Percentiles rank a stretch among this genome's conserved stretches.
Conservation (phyloP, 1,140 invertebrate species). For the Eumeta japonica region DNA sequence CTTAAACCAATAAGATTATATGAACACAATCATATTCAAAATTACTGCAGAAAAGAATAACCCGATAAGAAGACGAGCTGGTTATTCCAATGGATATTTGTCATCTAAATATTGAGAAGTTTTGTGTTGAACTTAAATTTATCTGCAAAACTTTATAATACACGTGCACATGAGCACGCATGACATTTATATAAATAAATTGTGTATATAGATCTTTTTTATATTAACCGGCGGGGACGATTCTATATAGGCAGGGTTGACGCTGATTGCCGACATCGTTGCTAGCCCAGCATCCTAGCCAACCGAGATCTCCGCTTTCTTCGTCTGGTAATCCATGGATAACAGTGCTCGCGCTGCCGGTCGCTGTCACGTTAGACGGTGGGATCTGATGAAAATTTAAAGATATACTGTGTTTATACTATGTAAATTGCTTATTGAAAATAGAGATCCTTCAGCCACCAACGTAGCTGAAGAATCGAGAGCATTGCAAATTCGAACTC, state of each 20-base stretch:
- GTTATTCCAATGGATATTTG: no score
- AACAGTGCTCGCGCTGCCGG: slow-evolving; percentile 65
- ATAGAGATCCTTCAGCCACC: neutral
- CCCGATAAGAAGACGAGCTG: no score
- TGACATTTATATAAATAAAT: slow-evolving; percentile 8
- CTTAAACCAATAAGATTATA: no score
- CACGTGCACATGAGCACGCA: slow-evolving; percentile 4
- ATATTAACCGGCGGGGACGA: slow-evolving; percentile 76
- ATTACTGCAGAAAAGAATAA: no score
- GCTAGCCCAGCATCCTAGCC: slow-evolving; percentile 81
- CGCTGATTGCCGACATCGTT: slow-evolving; percentile 79
- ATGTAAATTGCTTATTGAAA: neutral
- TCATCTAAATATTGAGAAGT: no score
- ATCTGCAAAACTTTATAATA: slow-evolving; percentile 3
- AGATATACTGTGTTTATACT: neutral
- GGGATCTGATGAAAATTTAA: slow-evolving; percentile 39
- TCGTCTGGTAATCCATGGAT: slow-evolving; percentile 63
- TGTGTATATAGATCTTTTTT: slow-evolving; percentile 3
- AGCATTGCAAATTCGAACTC: neutral
- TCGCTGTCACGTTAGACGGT: slow-evolving; percentile 46
- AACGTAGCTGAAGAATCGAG: neutral
- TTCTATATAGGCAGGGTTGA: slow-evolving; percentile 77
- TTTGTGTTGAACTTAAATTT: no score
- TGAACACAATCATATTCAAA: no score
- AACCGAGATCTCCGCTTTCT: slow-evolving; percentile 73